phyloP scores from a whole-genome alignment of 2,113 vertebrate species.

The Cygnus atratus region DNA sequence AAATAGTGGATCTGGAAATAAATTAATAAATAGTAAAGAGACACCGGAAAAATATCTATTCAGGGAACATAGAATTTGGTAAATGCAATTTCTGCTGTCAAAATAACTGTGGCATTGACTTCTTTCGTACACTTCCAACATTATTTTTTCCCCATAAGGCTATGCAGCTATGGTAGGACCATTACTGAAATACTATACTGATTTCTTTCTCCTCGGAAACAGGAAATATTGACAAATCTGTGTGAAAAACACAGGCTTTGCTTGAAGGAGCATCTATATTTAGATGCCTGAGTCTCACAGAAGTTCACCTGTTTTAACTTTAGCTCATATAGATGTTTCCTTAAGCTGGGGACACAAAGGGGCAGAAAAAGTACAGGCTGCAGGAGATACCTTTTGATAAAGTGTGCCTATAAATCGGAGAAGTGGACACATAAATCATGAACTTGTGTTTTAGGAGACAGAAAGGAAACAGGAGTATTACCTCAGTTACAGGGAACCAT shows the following conservation, averaged over 20 bases:
- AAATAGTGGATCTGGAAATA: background rate
- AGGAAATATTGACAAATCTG: background rate
- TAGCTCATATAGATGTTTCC: background rate
- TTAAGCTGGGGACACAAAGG: background rate
- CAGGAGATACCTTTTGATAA: background rate
- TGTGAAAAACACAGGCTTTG: background rate
- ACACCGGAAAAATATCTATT: background rate
- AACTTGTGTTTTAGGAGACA: background rate
- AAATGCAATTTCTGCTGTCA: background rate
- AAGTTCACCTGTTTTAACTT: background rate
- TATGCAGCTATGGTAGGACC: background rate
- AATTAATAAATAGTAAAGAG: background rate
- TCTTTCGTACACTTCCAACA: fast-evolving
- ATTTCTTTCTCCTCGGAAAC: background rate
- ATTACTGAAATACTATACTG: background rate
- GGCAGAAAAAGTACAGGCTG: background rate
- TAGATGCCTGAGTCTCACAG: background rate
- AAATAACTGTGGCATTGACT: background rate
- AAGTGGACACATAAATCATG: background rate
- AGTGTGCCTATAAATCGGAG: background rate
- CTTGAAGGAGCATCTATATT: background rate
- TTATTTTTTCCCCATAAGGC: background rate
- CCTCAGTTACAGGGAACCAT: background rate
- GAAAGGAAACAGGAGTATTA: constrained; percentile 2
- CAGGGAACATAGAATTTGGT: background rate